phyloP scores from a whole-genome alignment of 1,140 invertebrate genomes.

The Drosophila parabipectinata region DNA sequence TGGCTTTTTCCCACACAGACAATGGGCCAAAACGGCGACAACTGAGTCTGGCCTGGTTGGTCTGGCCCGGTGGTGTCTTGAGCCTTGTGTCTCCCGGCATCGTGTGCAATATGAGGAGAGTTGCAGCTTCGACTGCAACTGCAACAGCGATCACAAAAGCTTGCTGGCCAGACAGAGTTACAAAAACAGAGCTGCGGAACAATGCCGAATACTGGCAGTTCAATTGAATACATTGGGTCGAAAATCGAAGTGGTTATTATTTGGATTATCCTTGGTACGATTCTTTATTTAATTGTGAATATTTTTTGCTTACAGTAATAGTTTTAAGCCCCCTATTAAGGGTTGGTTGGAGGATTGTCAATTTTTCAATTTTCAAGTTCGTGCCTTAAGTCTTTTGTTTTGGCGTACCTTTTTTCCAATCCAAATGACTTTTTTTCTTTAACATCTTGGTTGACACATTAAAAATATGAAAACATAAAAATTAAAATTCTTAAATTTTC shows the following conservation, averaged over 20 bases:
- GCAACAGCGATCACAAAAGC: conserved; percentile 48
- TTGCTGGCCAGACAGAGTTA: conserved; percentile 72
- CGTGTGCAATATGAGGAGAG: conserved; percentile 37
- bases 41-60: conserved; percentile 33
- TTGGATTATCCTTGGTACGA: background rate
- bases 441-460: too few relatives aligned
- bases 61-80: conserved; percentile 20
- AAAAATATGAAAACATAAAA: too few relatives aligned
- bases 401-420: background rate
- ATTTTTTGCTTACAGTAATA: background rate
- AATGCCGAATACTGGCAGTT: conserved; percentile 70
- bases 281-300: background rate
- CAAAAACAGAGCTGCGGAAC: conserved; percentile 72
- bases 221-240: conserved; percentile 71
- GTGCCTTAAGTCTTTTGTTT: conserved; percentile 4
- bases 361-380: background rate
- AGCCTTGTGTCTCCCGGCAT: conserved; percentile 21
- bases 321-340: background rate
- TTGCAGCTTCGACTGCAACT: conserved; percentile 40
- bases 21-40: conserved; percentile 65
- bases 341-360: too few relatives aligned
- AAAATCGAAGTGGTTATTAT: conserved; percentile 5
- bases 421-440: too few relatives aligned
- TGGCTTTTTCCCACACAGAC: conserved; percentile 79
- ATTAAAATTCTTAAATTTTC: too few relatives aligned